Conservation (phyloP, 1,140 invertebrate species). For the Ruditapes philippinarum region DNA sequence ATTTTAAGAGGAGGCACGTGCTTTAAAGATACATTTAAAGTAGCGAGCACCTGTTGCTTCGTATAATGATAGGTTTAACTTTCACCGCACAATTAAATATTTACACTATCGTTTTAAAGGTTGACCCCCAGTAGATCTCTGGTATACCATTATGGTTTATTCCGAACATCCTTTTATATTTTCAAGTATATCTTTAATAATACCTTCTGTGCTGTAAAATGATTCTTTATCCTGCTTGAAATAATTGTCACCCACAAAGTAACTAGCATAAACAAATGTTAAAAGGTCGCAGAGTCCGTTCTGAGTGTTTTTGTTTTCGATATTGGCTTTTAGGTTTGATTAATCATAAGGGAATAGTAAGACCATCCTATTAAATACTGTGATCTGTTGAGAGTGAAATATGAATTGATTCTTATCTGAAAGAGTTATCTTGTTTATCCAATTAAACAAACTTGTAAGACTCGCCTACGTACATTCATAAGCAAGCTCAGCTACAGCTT, state of each 20-base stretch:
- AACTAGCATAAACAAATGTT: neutral
- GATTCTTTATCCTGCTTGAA: neutral
- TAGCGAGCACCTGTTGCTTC: slow-evolving; percentile 17
- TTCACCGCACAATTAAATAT: slow-evolving; percentile 22
- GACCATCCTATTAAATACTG: neutral
- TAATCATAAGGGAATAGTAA: neutral
- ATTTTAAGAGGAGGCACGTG: neutral
- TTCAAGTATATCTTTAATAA: slow-evolving; percentile 13
- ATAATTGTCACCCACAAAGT: neutral
- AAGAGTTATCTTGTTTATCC: too few species aligned
- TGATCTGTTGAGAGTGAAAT: neutral
- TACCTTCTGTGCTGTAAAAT: slow-evolving; percentile 1
- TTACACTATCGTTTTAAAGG: slow-evolving; percentile 4
- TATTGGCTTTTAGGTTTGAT: neutral
- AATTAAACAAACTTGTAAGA: too few species aligned
- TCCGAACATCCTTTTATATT: slow-evolving; percentile 6
- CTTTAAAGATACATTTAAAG: slow-evolving; percentile 4
- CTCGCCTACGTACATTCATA: too few species aligned
- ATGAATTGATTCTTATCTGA: too few species aligned
- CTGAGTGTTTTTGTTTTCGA: neutral
- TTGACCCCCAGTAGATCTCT: slow-evolving; percentile 7
- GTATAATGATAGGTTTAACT: slow-evolving; percentile 5
- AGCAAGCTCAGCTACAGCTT: too few species aligned
- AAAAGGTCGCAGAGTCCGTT: neutral
- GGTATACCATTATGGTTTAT: slow-evolving; percentile 17